Percentiles rank a stretch among this genome's conserved stretches.
Evolutionary conservation across 1,140 invertebrate species (phyloP).

Genomic region (Yoshiicerus persimilis): DNA sequence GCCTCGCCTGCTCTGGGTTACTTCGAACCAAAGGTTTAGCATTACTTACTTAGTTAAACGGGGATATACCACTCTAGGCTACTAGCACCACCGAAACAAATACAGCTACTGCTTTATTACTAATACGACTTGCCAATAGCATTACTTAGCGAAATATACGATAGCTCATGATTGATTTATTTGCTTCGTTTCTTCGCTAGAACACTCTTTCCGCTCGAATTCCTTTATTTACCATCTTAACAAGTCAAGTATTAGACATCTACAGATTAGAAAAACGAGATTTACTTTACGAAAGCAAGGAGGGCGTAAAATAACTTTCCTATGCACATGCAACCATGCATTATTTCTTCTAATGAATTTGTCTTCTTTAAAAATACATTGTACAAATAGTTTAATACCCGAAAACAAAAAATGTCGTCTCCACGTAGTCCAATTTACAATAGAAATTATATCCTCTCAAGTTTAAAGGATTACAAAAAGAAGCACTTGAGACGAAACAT

Average conservation of each 20-base stretch:
- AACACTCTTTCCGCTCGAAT: background rate
- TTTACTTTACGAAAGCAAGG: background rate
- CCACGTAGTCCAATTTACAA: too few species aligned
- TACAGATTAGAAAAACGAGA: background rate
- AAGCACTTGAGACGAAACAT: too few species aligned
- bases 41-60: too few species aligned
- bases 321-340: background rate
- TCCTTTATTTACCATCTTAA: background rate
- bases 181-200: background rate
- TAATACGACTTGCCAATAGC: background rate
- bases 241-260: background rate
- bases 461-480: too few species aligned
- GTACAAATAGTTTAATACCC: too few species aligned
- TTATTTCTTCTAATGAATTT: background rate
- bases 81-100: too few species aligned
- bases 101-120: background rate
- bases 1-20: too few species aligned
- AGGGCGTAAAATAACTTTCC: background rate
- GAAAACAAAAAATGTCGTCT: too few species aligned
- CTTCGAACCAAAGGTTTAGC: too few species aligned
- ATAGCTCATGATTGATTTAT: conserved; percentile 24
- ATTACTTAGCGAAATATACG: background rate
- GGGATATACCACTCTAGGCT: too few species aligned
- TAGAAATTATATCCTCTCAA: too few species aligned
- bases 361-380: background rate